phyloP scores from a whole-genome alignment of 2,113 vertebrate species.

The Syrmaticus mikado region DNA sequence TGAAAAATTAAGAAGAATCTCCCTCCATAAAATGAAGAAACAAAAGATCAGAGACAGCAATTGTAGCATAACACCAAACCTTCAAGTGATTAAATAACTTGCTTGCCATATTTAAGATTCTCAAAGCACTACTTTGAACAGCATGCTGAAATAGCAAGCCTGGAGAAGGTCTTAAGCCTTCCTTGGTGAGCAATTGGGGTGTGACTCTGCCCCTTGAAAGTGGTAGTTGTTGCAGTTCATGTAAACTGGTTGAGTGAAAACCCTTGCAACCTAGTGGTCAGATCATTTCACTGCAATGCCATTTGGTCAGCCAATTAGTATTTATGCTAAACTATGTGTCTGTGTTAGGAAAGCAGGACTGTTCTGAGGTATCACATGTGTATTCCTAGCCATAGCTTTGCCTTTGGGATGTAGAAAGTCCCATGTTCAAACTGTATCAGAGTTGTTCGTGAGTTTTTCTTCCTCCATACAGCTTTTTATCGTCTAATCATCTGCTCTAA shows the following conservation, averaged over 20 bases:
- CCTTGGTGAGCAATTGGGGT: rapidly evolving
- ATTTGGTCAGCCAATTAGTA: not conserved
- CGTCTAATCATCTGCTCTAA: not conserved
- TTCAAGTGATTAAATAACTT: rapidly evolving
- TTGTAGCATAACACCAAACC: not conserved
- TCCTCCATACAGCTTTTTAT: not conserved
- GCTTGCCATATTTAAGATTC: not conserved
- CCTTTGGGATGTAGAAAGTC: not conserved
- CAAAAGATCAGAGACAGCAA: not conserved
- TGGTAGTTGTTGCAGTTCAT: not conserved
- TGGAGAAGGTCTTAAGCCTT: not conserved
- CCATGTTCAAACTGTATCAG: not conserved
- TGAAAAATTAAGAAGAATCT: not conserved
- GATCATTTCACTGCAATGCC: rapidly evolving
- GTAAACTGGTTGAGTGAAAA: not conserved
- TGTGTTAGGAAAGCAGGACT: not conserved
- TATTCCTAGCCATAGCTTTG: not conserved
- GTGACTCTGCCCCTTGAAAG: not conserved
- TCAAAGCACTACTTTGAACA: not conserved
- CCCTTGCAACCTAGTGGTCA: not conserved
- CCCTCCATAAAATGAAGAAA: not conserved
- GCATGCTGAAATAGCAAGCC: not conserved
- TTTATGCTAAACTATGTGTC: not conserved
- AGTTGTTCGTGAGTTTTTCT: not conserved
- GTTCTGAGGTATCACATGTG: not conserved